phyloP scores from a whole-genome alignment of 1,140 invertebrate species.

The Cryptotermes secundus region DNA sequence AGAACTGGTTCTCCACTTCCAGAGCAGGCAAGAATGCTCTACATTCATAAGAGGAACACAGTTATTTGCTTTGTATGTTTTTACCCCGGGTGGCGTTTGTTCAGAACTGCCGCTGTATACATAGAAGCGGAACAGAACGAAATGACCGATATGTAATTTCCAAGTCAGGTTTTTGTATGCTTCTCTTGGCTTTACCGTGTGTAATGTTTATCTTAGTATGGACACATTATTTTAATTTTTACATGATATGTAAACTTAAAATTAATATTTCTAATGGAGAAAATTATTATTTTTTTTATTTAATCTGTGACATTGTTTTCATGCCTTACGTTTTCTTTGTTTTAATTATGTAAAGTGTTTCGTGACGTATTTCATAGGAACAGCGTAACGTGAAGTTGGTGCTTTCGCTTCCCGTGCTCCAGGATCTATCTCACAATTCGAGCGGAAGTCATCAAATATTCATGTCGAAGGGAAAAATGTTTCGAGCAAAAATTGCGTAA shows the following conservation, averaged over 20 bases:
- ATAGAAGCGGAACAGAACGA: neutral
- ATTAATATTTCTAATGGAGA: constrained; percentile 18
- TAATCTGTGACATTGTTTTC: constrained; percentile 6
- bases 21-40: too few species aligned
- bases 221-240: neutral
- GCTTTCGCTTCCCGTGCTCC: too few species aligned
- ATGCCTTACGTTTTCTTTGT: neutral
- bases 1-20: too few species aligned
- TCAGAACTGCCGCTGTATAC: neutral
- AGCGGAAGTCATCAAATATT: too few species aligned
- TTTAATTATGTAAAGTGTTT: constrained; percentile 18
- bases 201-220: neutral
- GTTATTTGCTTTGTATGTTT: neutral
- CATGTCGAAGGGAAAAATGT: too few species aligned
- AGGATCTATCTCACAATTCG: too few species aligned
- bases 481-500: too few species aligned
- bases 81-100: neutral
- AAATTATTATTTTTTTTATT: neutral
- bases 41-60: neutral
- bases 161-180: neutral
- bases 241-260: neutral
- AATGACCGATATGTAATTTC: neutral
- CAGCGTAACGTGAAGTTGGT: neutral
- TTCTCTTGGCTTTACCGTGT: neutral
- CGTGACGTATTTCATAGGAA: neutral